Conservation (phyloP, 92 coral and sea anemone species). For the Bergia sp. region DNA sequence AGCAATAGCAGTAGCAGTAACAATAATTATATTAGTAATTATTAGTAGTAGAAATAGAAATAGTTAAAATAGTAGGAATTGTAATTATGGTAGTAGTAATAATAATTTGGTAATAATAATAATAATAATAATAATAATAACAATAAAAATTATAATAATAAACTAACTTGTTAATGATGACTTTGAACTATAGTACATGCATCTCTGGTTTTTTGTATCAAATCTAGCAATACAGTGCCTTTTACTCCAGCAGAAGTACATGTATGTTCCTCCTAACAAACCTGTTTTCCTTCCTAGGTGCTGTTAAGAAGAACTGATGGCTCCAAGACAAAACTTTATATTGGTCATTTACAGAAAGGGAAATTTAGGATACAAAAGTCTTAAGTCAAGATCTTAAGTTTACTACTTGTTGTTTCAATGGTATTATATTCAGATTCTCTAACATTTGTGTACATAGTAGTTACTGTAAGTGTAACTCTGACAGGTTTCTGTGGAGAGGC, state of each 20-base stretch:
- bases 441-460: conserved; percentile 28
- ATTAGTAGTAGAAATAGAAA: too few species aligned
- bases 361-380: conserved; percentile 90
- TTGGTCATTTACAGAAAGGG: conserved; percentile 98
- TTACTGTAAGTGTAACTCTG: not conserved
- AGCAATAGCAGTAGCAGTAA: too few species aligned
- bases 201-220: too few species aligned
- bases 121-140: too few species aligned
- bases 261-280: not conserved
- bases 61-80: too few species aligned
- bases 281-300: conserved; percentile 64
- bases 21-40: too few species aligned
- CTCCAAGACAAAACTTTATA: conserved; percentile 89
- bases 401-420: not conserved
- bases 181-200: too few species aligned
- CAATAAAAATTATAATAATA: too few species aligned
- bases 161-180: too few species aligned
- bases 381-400: not conserved
- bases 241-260: not conserved
- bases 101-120: too few species aligned
- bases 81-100: too few species aligned
- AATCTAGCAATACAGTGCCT: too few species aligned
- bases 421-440: conserved; percentile 11
- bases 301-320: conserved; percentile 92
- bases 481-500: not conserved